Conservation (phyloP, 2,797 vertebrate species). For the Sebastes jordani region DNA sequence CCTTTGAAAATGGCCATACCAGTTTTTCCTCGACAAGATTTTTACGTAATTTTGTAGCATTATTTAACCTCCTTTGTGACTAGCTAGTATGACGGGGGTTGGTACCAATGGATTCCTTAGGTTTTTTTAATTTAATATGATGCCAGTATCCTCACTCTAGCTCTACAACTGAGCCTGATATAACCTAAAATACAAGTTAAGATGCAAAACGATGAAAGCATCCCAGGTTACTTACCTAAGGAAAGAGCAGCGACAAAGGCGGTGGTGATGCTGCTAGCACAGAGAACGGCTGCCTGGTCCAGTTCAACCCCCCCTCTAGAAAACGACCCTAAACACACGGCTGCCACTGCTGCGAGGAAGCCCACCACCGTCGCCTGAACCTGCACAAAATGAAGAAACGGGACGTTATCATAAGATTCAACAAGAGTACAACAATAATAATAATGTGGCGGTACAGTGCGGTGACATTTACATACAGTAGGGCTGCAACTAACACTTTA, state of each 20-base stretch:
- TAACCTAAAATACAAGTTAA: too few relatives aligned
- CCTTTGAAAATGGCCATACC: too few relatives aligned
- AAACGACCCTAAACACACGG: constrained; percentile 87
- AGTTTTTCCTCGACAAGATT: too few relatives aligned
- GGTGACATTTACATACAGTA: neutral
- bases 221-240: constrained; percentile 81
- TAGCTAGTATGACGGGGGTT: too few relatives aligned
- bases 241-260: constrained; percentile 93
- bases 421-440: neutral
- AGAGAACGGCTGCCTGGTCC: constrained; percentile 89
- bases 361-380: constrained; percentile 95
- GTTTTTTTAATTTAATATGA: too few relatives aligned
- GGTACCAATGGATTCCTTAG: too few relatives aligned
- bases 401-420: neutral
- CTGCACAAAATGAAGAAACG: constrained; percentile 66
- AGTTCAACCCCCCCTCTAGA: constrained; percentile 88
- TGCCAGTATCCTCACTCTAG: too few relatives aligned
- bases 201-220: neutral
- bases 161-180: too few relatives aligned
- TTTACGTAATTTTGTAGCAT: too few relatives aligned
- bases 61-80: too few relatives aligned
- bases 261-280: constrained; percentile 92
- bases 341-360: constrained; percentile 91
- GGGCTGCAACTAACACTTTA: too few relatives aligned
- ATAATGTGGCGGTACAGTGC: neutral